A percentile compares a stretch with the other conserved stretches of the same genome.
Evolutionary conservation across 2,888 invertebrate genomes (phyloP).

Genomic region (Lampropteryx suffumata): DNA sequence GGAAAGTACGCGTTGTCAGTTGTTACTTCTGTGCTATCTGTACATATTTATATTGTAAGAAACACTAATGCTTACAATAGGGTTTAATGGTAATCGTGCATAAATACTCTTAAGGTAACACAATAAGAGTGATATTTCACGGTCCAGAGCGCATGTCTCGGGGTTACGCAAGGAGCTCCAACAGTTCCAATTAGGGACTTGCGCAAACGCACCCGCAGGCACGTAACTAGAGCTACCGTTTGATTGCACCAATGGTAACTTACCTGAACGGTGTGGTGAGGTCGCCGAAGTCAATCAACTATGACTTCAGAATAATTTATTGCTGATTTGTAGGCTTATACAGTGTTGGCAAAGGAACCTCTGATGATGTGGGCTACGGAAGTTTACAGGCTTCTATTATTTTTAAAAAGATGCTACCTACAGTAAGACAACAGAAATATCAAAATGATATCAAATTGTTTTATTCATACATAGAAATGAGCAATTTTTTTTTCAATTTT

Average conservation of each 20-base stretch:
- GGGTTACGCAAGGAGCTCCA: constrained; percentile 38
- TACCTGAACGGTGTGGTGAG: background rate
- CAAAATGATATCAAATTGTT: too few relatives aligned
- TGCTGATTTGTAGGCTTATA: background rate
- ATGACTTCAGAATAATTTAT: constrained; percentile 3
- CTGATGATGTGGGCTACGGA: too few relatives aligned
- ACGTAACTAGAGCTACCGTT: constrained; percentile 26
- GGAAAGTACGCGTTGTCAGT: too few relatives aligned
- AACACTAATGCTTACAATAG: constrained; percentile 8
- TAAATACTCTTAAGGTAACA: background rate
- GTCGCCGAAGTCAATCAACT: constrained; percentile 1
- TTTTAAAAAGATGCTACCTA: too few relatives aligned
- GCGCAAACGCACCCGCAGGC: constrained; percentile 43
- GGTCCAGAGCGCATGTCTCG: constrained; percentile 45
- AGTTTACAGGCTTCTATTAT: too few relatives aligned
- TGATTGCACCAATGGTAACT: constrained; percentile 17
- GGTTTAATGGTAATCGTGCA: constrained; percentile 2
- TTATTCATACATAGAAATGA: too few relatives aligned
- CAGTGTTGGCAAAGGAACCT: too few relatives aligned
- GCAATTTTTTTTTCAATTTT: too few relatives aligned
- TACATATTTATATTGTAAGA: constrained; percentile 9
- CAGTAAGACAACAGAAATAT: too few relatives aligned
- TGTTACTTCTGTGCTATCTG: background rate
- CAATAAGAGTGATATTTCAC: constrained; percentile 40
- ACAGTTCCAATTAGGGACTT: constrained; percentile 53